These are phyloP conservation scores for Idaea straminata DNA, from an alignment of 2,888 invertebrate genomes.

Conservation along the genomic window DNA sequence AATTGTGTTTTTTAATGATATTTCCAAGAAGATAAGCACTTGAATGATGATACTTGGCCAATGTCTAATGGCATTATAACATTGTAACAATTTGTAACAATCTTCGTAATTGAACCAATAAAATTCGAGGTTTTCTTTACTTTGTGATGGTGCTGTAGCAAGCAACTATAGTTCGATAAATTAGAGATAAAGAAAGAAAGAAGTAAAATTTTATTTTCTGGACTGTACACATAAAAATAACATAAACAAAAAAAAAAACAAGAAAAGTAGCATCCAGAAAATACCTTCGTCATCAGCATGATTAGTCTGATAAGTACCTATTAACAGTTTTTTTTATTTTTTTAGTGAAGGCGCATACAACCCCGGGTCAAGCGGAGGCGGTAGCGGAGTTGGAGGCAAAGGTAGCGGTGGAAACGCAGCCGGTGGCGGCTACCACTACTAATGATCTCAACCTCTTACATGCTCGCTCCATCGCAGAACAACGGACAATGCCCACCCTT, in stretches of 20 bases:
- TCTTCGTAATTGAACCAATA: neutral
- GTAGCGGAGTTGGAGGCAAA: constrained; percentile 32
- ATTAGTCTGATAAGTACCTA: too few relatives aligned
- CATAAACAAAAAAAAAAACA: too few relatives aligned
- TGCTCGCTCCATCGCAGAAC: constrained; percentile 15
- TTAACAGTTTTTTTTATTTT: constrained; percentile 24
- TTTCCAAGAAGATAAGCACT: neutral
- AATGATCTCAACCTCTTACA: constrained; percentile 50
- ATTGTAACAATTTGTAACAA: too few relatives aligned
- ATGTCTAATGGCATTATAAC: too few relatives aligned
- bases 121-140: neutral
- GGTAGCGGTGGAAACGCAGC: constrained; percentile 32
- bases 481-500: neutral
- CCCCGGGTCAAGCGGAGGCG: constrained; percentile 42
- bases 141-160: neutral
- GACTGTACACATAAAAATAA: too few relatives aligned
- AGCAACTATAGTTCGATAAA: neutral
- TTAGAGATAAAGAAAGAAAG: too few relatives aligned
- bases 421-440: constrained; percentile 62
- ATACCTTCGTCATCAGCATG: too few relatives aligned
- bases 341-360: constrained; percentile 69
- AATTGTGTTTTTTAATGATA: neutral
- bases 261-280: too few relatives aligned
- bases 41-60: too few relatives aligned
- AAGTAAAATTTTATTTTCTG: neutral